Percentiles rank a stretch among this genome's conserved stretches.
Conservation (phyloP, 2,888 invertebrate genomes). For the Diarsia dahlii region DNA sequence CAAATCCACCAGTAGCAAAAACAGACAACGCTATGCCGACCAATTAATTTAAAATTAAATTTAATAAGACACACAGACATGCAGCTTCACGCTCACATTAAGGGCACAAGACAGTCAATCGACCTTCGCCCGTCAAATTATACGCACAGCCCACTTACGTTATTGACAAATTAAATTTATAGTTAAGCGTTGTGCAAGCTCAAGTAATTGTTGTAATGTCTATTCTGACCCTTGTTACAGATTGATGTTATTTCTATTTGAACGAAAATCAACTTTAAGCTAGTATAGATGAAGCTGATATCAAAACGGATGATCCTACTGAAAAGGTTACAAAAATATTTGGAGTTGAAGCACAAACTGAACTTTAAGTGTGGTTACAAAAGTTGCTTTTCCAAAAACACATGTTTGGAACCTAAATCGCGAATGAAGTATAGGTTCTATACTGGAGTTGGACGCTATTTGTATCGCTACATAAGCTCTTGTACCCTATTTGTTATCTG, state of each 20-base stretch:
- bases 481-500: slow-evolving; percentile 63
- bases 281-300: not conserved
- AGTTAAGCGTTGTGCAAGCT: slow-evolving; percentile 56
- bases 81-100: slow-evolving; percentile 46
- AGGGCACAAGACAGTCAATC: slow-evolving; percentile 59
- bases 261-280: slow-evolving; percentile 1
- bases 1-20: slow-evolving; percentile 19
- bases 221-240: slow-evolving; percentile 10
- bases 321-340: not conserved
- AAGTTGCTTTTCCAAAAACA: slow-evolving; percentile 11
- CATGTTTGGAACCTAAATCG: not conserved
- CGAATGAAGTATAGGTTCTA: slow-evolving; percentile 20
- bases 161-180: slow-evolving; percentile 75
- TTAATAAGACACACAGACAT: slow-evolving; percentile 37
- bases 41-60: slow-evolving; percentile 47
- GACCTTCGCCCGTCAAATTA: slow-evolving; percentile 73
- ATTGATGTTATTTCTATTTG: not conserved
- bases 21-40: slow-evolving; percentile 5
- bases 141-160: slow-evolving; percentile 69
- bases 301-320: not conserved
- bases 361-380: not conserved
- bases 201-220: slow-evolving; percentile 59
- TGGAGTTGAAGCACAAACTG: not conserved
- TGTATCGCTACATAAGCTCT: slow-evolving; percentile 57
- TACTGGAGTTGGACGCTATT: slow-evolving; percentile 47